These are phyloP conservation scores for Ophonus ardosiacus DNA, from an alignment of 2,888 invertebrate genomes.

Conservation along the genomic window DNA sequence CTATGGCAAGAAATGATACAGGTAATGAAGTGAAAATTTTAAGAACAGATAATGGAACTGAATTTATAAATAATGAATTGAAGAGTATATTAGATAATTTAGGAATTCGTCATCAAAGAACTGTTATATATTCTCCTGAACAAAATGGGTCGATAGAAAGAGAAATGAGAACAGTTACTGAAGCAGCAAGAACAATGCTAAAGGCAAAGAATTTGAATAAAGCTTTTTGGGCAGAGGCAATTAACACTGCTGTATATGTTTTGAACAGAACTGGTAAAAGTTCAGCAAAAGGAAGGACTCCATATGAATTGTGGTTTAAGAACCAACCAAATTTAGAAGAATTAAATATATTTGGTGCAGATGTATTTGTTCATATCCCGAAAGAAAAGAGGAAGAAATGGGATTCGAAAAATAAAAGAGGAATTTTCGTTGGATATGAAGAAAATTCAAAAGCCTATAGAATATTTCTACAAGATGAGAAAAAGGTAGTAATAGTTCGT, in stretches of 20 bases:
- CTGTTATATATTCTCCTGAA: not conserved
- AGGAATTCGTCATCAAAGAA: not conserved
- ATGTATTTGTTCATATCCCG: slow-evolving; percentile 27
- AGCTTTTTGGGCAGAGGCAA: not conserved
- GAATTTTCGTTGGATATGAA: too few relatives aligned
- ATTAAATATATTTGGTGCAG: slow-evolving; percentile 13
- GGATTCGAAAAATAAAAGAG: too few relatives aligned
- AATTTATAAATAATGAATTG: not conserved
- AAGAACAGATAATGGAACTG: not conserved
- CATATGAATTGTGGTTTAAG: slow-evolving; percentile 19
- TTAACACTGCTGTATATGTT: not conserved
- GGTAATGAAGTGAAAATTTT: too few relatives aligned
- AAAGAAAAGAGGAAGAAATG: slow-evolving; percentile 17
- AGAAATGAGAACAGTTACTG: not conserved
- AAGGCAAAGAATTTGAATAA: not conserved
- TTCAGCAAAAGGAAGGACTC: slow-evolving; percentile 30
- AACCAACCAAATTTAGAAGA: not conserved
- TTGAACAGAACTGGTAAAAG: not conserved
- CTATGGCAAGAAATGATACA: too few relatives aligned
- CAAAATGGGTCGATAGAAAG: not conserved
- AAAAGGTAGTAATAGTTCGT: too few relatives aligned
- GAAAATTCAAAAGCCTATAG: too few relatives aligned
- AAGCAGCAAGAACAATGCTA: not conserved
- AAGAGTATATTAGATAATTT: not conserved
- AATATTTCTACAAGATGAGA: too few relatives aligned